Percentiles rank a stretch among this genome's conserved stretches.
Conservation (phyloP, 2,797 vertebrate species). For the Schizopygopsis pylzovi region DNA sequence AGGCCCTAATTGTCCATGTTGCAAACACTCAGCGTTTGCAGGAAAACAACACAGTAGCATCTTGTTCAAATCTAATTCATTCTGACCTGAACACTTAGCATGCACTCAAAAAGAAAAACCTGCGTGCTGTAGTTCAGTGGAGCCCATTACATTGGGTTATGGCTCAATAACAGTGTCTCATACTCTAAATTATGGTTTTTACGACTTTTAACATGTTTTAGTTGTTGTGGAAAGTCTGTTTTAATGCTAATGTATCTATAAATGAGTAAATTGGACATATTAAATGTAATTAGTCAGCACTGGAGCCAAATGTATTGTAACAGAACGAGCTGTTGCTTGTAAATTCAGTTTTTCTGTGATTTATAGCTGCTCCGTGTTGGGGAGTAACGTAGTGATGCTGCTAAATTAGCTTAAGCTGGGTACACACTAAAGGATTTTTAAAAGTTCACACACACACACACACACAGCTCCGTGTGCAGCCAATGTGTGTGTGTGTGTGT, state of each 20-base stretch:
- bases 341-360: not conserved
- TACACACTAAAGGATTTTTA: too few species aligned
- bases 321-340: not conserved
- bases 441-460: too few species aligned
- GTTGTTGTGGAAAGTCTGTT: not conserved
- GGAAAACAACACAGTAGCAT: constrained; percentile 14
- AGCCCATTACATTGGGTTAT: constrained; percentile 4
- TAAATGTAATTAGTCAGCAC: not conserved
- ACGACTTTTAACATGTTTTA: not conserved
- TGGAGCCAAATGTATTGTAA: not conserved
- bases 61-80: constrained; percentile 32
- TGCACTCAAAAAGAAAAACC: constrained; percentile 7
- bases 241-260: not conserved
- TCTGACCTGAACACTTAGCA: constrained; percentile 3
- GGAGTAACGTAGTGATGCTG: not conserved
- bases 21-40: constrained; percentile 17
- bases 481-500: too few species aligned
- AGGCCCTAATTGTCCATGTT: constrained; percentile 32
- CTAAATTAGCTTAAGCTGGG: not conserved
- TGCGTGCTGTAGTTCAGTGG: not conserved
- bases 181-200: not conserved
- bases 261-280: not conserved
- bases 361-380: not conserved
- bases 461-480: too few species aligned
- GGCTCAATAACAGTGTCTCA: not conserved